Conservation (phyloP, 2,797 vertebrate species). For the Chiroxiphia lanceolata region DNA sequence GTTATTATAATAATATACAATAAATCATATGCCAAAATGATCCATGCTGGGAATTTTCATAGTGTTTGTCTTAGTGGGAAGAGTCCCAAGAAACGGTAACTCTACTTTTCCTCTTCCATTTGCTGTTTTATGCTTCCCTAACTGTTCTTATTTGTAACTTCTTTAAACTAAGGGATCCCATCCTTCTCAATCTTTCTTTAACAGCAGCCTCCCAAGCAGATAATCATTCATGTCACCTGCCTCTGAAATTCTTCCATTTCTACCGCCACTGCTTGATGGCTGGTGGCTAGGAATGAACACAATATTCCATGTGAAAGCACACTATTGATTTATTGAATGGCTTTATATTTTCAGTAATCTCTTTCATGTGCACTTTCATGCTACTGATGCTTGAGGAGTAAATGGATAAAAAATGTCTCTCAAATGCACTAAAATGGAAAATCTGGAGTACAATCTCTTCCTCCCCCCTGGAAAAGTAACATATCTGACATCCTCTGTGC, state of each 20-base stretch:
- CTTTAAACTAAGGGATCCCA: neutral
- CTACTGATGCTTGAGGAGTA: conserved; percentile 8
- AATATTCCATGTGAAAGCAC: conserved; percentile 22
- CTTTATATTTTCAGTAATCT: conserved; percentile 45
- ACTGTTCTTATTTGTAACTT: neutral
- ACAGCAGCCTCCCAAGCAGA: neutral
- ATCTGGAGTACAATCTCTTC: neutral
- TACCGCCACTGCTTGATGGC: neutral
- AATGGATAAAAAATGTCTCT: conserved; percentile 37
- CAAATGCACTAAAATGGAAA: conserved; percentile 31
- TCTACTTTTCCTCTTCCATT: neutral
- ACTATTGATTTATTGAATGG: conserved; percentile 55
- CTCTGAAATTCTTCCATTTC: conserved; percentile 22
- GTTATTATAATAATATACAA: neutral
- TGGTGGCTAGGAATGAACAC: neutral
- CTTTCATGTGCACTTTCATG: neutral
- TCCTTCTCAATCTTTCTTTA: conserved; percentile 16
- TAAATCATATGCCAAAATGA: neutral
- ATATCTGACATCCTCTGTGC: neutral
- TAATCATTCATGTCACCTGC: neutral
- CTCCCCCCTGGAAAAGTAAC: neutral
- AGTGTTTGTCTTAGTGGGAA: neutral
- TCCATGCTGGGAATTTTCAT: neutral
- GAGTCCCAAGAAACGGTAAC: neutral
- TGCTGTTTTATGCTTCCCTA: neutral